These are phyloP conservation scores for Pachypsylla venusta DNA, from an alignment of 1,140 invertebrate genomes.

Conservation along the genomic window DNA sequence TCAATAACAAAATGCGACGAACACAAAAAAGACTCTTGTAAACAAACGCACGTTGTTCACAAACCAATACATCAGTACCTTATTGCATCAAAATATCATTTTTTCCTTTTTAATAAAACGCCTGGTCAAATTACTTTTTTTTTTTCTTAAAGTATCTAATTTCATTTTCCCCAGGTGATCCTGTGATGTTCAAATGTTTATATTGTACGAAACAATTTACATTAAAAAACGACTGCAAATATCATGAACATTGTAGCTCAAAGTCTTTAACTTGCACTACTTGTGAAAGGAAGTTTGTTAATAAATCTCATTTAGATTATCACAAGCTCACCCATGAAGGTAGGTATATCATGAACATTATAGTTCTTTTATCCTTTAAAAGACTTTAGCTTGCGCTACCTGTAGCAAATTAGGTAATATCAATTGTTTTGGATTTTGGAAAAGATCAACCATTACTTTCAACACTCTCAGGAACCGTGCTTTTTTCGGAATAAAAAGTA, in stretches of 20 bases:
- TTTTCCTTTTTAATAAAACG: too few relatives aligned
- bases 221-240: background rate
- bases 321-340: conserved; percentile 1
- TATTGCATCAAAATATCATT: too few relatives aligned
- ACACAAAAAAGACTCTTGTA: background rate
- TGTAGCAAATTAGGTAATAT: background rate
- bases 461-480: too few relatives aligned
- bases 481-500: background rate
- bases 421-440: background rate
- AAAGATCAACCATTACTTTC: background rate
- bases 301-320: background rate
- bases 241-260: background rate
- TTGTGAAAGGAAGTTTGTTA: background rate
- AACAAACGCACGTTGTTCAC: background rate
- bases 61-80: background rate
- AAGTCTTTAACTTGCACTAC: background rate
- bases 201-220: background rate
- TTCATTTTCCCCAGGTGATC: background rate
- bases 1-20: background rate
- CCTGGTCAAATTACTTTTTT: background rate
- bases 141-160: background rate
- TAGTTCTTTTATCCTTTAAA: too few relatives aligned
- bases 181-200: background rate
- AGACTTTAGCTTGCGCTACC: too few relatives aligned
- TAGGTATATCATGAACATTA: too few relatives aligned